Conservation (phyloP, 1,140 invertebrate species). For the Papilio aristodemus region DNA sequence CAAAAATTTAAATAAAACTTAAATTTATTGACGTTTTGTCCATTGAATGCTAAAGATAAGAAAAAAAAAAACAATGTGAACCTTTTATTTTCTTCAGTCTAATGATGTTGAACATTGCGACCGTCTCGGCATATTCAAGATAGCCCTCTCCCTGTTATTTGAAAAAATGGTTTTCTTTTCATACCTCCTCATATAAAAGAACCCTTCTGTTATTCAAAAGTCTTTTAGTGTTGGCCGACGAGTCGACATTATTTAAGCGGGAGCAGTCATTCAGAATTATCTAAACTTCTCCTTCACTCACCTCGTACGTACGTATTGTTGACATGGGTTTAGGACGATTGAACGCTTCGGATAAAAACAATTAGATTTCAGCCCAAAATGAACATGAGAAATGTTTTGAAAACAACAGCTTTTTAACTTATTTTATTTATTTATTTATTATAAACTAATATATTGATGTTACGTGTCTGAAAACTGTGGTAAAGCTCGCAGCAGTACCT, state of each 20-base stretch:
- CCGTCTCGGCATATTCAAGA: constrained; percentile 68
- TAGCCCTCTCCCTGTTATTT: constrained; percentile 61
- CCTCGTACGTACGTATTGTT: constrained; percentile 20
- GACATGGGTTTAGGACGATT: neutral
- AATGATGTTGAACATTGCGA: constrained; percentile 75
- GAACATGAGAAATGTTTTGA: neutral
- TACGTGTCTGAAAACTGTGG: too few relatives aligned
- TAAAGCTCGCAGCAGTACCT: too few relatives aligned
- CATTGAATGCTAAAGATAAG: too few relatives aligned
- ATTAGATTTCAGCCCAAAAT: neutral
- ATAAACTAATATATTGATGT: too few relatives aligned
- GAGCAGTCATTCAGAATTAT: constrained; percentile 51
- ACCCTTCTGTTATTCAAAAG: constrained; percentile 73
- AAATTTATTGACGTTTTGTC: too few relatives aligned
- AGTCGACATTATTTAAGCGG: constrained; percentile 54
- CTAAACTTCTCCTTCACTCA: constrained; percentile 37
- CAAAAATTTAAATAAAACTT: too few relatives aligned
- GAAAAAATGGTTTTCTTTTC: constrained; percentile 71
- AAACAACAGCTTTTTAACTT: neutral
- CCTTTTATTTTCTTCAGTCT: constrained; percentile 61
- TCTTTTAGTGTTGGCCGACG: constrained; percentile 58
- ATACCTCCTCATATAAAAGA: constrained; percentile 68
- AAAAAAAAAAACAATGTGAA: constrained; percentile 47
- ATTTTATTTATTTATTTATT: too few relatives aligned
- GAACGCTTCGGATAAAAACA: neutral